Conservation (phyloP, 2,113 vertebrate species). For the Mionectes macconnelli region DNA sequence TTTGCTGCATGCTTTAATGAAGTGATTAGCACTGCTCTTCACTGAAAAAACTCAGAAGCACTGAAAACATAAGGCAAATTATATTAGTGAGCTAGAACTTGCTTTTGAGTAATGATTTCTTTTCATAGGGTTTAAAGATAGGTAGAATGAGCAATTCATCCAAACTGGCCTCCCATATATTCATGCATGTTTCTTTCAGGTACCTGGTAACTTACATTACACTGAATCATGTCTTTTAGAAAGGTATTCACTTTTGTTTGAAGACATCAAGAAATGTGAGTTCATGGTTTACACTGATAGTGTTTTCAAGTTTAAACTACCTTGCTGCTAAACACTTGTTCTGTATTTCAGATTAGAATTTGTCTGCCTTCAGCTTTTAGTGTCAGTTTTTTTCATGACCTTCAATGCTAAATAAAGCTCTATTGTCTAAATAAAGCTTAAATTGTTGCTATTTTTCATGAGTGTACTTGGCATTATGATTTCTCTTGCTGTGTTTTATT, state of each 20-base stretch:
- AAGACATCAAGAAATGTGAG: not conserved
- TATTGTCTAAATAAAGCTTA: too few species aligned
- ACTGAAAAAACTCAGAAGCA: not conserved
- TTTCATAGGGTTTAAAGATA: not conserved
- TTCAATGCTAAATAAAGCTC: not conserved
- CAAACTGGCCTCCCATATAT: not conserved
- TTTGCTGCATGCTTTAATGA: not conserved
- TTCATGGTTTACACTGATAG: not conserved
- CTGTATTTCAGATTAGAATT: not conserved
- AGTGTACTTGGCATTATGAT: not conserved
- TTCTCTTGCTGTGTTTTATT: not conserved
- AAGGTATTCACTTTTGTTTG: not conserved
- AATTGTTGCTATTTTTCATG: not conserved
- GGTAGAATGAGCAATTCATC: not conserved
- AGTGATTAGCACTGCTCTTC: not conserved
- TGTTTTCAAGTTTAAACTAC: not conserved
- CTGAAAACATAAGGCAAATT: not conserved
- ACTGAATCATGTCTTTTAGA: not conserved
- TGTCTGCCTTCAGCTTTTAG: not conserved
- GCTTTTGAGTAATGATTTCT: not conserved
- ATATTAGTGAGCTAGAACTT: not conserved
- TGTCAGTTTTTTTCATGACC: not conserved
- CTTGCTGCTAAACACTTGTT: not conserved
- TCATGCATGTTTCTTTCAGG: not conserved
- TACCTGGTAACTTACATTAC: not conserved